phyloP scores from a whole-genome alignment of 2,797 vertebrate genomes.

The Phalanger gymnotis region DNA sequence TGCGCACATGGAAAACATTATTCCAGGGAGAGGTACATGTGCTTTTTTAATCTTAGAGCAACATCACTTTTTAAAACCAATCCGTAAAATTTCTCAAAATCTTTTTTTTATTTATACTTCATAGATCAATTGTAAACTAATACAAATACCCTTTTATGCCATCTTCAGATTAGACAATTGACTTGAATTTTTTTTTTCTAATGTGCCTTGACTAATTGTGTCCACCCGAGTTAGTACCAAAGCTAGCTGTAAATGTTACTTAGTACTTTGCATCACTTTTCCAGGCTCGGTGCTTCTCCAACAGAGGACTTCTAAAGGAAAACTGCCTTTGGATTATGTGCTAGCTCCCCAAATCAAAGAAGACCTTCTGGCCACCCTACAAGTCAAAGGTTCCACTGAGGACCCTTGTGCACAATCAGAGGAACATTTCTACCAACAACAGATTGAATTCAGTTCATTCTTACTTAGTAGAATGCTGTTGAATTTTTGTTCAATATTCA shows the following conservation, averaged over 20 bases:
- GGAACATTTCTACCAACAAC: slow-evolving; percentile 77
- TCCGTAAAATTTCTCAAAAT: slow-evolving; percentile 35
- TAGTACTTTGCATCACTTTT: slow-evolving; percentile 71
- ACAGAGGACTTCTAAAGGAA: slow-evolving; percentile 85
- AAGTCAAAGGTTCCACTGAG: slow-evolving; percentile 79
- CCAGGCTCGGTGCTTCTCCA: slow-evolving; percentile 91
- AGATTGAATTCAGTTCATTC: slow-evolving; percentile 82
- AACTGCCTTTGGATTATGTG: slow-evolving; percentile 89
- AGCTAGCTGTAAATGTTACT: slow-evolving; percentile 74
- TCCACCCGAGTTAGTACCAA: slow-evolving; percentile 79
- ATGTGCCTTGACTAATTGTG: slow-evolving; percentile 77
- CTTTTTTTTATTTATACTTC: slow-evolving; percentile 5
- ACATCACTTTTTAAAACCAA: slow-evolving; percentile 44
- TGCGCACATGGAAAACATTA: not conserved
- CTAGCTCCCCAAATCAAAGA: slow-evolving; percentile 82
- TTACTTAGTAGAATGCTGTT: slow-evolving; percentile 86
- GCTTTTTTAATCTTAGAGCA: slow-evolving; percentile 45
- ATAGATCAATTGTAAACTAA: slow-evolving; percentile 37
- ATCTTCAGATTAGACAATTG: slow-evolving; percentile 68
- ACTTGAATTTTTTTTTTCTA: slow-evolving; percentile 71
- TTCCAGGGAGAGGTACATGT: not conserved
- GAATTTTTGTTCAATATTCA: slow-evolving; percentile 86
- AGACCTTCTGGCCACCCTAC: slow-evolving; percentile 87
- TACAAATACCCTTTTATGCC: slow-evolving; percentile 34
- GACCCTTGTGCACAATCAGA: slow-evolving; percentile 75